Evolutionary conservation across 2,797 vertebrate genomes (phyloP).

Genomic region (Crenuchus spilurus): DNA sequence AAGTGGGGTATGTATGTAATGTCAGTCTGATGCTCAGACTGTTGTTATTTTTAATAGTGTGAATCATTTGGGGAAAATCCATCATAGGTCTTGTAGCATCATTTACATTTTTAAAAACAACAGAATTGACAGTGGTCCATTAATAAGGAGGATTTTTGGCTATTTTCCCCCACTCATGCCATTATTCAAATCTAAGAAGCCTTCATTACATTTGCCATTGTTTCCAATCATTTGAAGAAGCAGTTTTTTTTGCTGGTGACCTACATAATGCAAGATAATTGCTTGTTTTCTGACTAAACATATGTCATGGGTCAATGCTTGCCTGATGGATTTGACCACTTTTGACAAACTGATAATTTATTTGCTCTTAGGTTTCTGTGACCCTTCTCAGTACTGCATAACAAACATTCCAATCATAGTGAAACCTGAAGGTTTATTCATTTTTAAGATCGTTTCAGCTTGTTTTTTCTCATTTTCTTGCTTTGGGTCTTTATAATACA

Average conservation of each 20-base stretch:
- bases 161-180: neutral
- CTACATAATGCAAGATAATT: neutral
- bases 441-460: neutral
- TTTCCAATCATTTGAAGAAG: neutral
- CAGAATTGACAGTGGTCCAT: neutral
- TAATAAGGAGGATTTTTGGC: neutral
- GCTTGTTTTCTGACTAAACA: slow-evolving; percentile 2
- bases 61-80: slow-evolving; percentile 24
- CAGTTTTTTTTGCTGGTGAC: neutral
- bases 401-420: slow-evolving; percentile 53
- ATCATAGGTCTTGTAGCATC: slow-evolving; percentile 27
- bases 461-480: neutral
- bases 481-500: no score
- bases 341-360: neutral
- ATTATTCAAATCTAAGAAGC: neutral
- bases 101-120: neutral
- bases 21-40: neutral
- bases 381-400: neutral
- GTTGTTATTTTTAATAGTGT: slow-evolving; percentile 19
- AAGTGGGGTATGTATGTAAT: neutral
- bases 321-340: neutral
- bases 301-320: neutral
- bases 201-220: neutral
- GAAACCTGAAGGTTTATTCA: neutral
- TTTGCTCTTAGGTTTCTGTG: neutral